Base-by-base conservation (phyloP, 2,797 vertebrate species). In the Otolemur crassicaudatus region DNA sequence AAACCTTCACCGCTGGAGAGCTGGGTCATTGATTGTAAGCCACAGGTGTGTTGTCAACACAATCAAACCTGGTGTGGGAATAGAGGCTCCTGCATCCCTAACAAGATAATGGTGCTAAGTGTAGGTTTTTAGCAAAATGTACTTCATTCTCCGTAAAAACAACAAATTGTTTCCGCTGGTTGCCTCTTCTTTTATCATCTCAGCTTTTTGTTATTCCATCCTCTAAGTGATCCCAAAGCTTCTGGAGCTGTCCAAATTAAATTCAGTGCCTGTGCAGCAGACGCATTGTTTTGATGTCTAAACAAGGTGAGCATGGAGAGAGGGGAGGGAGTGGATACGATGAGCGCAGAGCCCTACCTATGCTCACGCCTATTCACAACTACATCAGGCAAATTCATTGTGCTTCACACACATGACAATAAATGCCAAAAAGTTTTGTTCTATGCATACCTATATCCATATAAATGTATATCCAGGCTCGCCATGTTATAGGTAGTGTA, bases 11-110 rank as follows among this genome's bases (percentile, higher is more conserved):
- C 31, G 34, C 65, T 72, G 4, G 65, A 96, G 67, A 94, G 92
- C 61, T 2, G 19, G 86, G 75, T 43, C 96, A 95, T 81, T 96
- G 97, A 97, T 98, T 94, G 89, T 91, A 96, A 98, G 88, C 90
- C 97, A 97, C 37, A 91, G 87, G 65, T 97, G 9, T 58, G 82
- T 67, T 97, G 96, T 97, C 95, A 96, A 94, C 3, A 40, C 92
- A 96, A 89, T 96, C 95, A 97, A 90, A 94, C 43, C 56, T 58
- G 17, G 86, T 56, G 49, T 94, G 82, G 23, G 56, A 89, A 96
- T 22, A 91, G 80, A 95, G 84, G n/a, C 16, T 14, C n/a, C 93
- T 95, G 65, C 69, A 91, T 94, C 67, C 65, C 91, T 94, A 96
- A n/a, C 72, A 92, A 96, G 75, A 82, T 81, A 97, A 95, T 34